These are phyloP conservation scores for Oppia nitens DNA, from an alignment of 1,140 invertebrate species.

Conservation along the genomic window DNA sequence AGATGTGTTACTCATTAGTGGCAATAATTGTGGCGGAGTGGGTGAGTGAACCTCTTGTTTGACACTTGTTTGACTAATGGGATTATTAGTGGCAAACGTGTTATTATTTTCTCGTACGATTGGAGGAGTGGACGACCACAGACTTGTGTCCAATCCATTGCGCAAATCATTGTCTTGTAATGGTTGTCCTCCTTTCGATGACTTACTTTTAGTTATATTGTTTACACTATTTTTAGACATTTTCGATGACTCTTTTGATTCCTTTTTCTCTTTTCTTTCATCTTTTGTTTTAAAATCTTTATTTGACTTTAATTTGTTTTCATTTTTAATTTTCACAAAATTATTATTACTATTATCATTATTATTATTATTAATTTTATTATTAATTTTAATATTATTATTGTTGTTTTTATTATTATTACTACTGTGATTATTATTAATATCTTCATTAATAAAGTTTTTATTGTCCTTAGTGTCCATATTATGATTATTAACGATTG, in stretches of 20 bases:
- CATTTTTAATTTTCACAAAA: background rate
- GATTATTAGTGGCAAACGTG: background rate
- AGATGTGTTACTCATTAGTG: too few species aligned
- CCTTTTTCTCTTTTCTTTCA: background rate
- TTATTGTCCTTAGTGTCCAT: too few species aligned
- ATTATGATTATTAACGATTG: too few species aligned
- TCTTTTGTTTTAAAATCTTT: conserved; percentile 1
- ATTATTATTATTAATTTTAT: too few species aligned
- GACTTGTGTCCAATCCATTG: too few species aligned
- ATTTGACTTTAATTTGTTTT: background rate
- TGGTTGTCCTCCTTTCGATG: background rate
- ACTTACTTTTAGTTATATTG: background rate
- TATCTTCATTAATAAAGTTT: too few species aligned
- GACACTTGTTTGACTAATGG: background rate
- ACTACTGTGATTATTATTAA: too few species aligned
- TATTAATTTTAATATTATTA: too few species aligned
- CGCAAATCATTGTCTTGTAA: background rate
- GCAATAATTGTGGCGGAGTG: conserved; percentile 7
- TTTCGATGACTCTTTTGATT: too few species aligned
- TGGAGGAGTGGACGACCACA: background rate
- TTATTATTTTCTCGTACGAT: background rate
- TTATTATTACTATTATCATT: conserved; percentile 3
- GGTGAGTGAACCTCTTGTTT: background rate
- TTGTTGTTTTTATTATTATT: too few species aligned
- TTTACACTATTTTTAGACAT: too few species aligned